Evolutionary conservation across 2,888 invertebrate species (phyloP).

Genomic region (Parnassius orleans): DNA sequence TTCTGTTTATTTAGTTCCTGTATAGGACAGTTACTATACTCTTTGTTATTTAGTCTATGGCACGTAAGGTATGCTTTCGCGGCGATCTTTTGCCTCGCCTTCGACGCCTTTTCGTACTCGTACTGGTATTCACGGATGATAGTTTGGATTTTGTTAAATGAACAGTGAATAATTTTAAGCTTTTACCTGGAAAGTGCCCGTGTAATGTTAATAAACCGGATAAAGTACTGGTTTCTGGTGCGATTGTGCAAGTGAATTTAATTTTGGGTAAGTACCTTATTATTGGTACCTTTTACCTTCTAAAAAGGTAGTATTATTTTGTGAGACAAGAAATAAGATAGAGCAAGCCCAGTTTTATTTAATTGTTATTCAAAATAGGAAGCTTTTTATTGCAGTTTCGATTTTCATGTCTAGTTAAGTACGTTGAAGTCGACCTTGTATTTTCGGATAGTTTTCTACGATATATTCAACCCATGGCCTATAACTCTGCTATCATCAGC

Average conservation of each 20-base stretch:
- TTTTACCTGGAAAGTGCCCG: slow-evolving; percentile 46
- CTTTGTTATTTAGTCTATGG: slow-evolving; percentile 52
- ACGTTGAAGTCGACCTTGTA: too few relatives aligned
- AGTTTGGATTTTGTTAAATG: slow-evolving; percentile 59
- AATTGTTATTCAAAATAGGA: too few relatives aligned
- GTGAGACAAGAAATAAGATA: too few relatives aligned
- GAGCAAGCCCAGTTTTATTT: too few relatives aligned
- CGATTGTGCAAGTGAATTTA: slow-evolving; percentile 22
- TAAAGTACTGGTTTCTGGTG: slow-evolving; percentile 35
- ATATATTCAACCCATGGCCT: too few relatives aligned
- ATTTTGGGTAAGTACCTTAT: slow-evolving; percentile 23
- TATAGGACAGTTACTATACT: not conserved
- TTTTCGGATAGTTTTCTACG: too few relatives aligned
- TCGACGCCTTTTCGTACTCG: slow-evolving; percentile 73
- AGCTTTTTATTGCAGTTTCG: too few relatives aligned
- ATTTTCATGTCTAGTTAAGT: too few relatives aligned
- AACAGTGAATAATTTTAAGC: slow-evolving; percentile 60
- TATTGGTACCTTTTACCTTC: not conserved
- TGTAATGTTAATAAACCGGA: slow-evolving; percentile 55
- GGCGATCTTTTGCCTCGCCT: slow-evolving; percentile 66
- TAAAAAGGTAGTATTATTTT: not conserved
- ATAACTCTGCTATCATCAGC: too few relatives aligned
- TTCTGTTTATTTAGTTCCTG: too few relatives aligned
- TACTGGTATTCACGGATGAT: slow-evolving; percentile 61
- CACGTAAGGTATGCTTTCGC: slow-evolving; percentile 65